Base-by-base conservation (phyloP, 1,140 invertebrate genomes). In the Myzus persicae region DNA sequence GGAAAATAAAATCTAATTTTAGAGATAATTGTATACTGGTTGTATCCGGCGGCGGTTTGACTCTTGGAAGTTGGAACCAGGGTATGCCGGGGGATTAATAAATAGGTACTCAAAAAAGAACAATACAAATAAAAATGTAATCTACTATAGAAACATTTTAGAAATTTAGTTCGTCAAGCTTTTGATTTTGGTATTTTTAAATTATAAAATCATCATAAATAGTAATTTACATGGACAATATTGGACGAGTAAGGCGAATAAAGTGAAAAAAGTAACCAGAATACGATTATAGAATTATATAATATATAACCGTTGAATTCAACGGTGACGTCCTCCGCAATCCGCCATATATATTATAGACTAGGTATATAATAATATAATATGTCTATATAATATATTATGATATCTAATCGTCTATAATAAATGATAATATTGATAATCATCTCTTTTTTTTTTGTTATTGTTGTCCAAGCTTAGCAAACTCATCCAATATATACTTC, bases 251-350 rank as follows among this genome's bases (percentile, higher is more conserved):
- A n/a, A 4, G 59, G 31, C 11, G n/a, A 67, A n/a, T n/a, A n/a
- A 67, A 67, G 11, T 67, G 31, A 67, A 51, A 18, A n/a, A 67
- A 59, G 31, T 31, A 31, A 67, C 31, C 2, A 59, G 4, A n/a
- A n/a, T n/a, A n/a, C n/a, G n/a, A n/a, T n/a, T n/a, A n/a, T n/a
- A n/a, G n/a, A 31, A 59, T 11, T 59, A 51, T 51, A 48, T 22
- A 3, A 51, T 51, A 51, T 51, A 51, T 20, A 0, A 51, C 20
- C 20, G 31, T 5, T 67, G 31, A 67, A 14, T 0, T 67, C 14
- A 1, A 0, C 14, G 11, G 14, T 1, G 11, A 14, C 1, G 4
- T 67, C 14, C n/a, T 67, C 31, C 18, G 3, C 1, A 18, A n/a
- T 14, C 18, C 11, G 0, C 59, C 11, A n/a, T 14, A 14, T 5